phyloP scores from a whole-genome alignment of 2,113 vertebrate genomes.

The Nyctibius bracteatus region DNA sequence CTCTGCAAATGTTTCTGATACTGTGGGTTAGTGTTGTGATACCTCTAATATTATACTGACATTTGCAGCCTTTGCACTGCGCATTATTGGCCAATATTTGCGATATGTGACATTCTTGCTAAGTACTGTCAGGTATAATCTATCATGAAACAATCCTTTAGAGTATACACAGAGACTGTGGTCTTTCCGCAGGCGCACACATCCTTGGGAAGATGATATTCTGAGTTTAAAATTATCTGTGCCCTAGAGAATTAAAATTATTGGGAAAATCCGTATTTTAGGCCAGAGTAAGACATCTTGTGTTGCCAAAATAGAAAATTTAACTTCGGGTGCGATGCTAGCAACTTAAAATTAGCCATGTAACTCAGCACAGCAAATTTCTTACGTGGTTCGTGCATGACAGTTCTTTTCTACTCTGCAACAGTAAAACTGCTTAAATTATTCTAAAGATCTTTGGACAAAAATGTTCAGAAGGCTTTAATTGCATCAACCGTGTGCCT shows the following conservation, averaged over 20 bases:
- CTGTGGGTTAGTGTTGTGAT: neutral
- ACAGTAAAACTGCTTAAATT: neutral
- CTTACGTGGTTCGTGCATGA: neutral
- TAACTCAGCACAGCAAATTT: neutral
- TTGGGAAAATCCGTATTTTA: neutral
- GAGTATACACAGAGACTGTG: neutral
- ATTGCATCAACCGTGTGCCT: neutral
- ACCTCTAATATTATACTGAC: neutral
- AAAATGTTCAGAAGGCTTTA: neutral
- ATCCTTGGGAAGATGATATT: neutral
- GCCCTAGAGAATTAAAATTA: neutral
- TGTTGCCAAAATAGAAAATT: neutral
- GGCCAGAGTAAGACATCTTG: neutral
- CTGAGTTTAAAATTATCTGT: neutral
- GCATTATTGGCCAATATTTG: constrained; percentile 33
- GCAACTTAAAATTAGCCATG: neutral
- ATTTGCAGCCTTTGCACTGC: neutral
- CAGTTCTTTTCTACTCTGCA: neutral
- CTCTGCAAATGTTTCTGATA: neutral
- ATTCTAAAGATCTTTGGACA: neutral
- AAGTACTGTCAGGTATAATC: constrained; percentile 43
- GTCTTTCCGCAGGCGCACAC: neutral
- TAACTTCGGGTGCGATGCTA: neutral
- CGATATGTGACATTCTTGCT: constrained; percentile 31
- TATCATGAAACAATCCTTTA: neutral